A percentile compares a stretch with the other conserved stretches of the same genome.
Conservation (phyloP, 2,888 invertebrate genomes). For the Bombylius discolor region DNA sequence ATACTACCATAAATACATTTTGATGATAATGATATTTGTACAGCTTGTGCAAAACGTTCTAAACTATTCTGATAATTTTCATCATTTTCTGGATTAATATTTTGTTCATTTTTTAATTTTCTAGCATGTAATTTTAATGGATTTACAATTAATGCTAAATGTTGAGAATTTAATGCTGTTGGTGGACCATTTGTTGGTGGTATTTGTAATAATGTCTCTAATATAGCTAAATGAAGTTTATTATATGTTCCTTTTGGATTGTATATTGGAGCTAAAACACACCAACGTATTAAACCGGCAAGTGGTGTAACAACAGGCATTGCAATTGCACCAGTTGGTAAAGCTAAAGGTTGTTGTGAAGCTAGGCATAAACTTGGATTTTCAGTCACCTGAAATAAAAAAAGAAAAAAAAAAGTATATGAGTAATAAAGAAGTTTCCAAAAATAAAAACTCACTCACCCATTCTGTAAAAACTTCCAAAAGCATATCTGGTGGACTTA, state of each 20-base stretch:
- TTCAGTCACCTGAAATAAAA: slow-evolving; percentile 40
- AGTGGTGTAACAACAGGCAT: slow-evolving; percentile 74
- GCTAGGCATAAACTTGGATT: slow-evolving; percentile 55
- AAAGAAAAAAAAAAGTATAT: slow-evolving; percentile 1
- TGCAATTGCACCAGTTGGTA: slow-evolving; percentile 67
- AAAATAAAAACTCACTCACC: slow-evolving; percentile 36
- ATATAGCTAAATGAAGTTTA: slow-evolving; percentile 52
- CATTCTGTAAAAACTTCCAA: slow-evolving; percentile 57
- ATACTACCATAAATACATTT: slow-evolving; percentile 71
- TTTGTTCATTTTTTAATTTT: slow-evolving; percentile 27
- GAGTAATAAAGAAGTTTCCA: background rate
- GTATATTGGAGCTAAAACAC: slow-evolving; percentile 53
- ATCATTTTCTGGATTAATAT: slow-evolving; percentile 35
- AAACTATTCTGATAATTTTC: slow-evolving; percentile 42
- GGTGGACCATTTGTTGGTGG: slow-evolving; percentile 37
- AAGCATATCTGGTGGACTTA: slow-evolving; percentile 49
- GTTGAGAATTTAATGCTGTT: slow-evolving; percentile 50
- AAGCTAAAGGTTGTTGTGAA: slow-evolving; percentile 49
- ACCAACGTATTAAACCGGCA: slow-evolving; percentile 68
- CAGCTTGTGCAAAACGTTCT: slow-evolving; percentile 69
- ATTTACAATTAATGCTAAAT: slow-evolving; percentile 41
- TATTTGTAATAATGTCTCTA: slow-evolving; percentile 50
- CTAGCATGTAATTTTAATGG: slow-evolving; percentile 38
- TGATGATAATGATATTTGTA: slow-evolving; percentile 66
- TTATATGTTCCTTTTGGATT: slow-evolving; percentile 39